A percentile compares a stretch with the other conserved stretches of the same genome.
Evolutionary conservation across 2,113 vertebrate genomes (phyloP).

Genomic region (Amblyopsis rosae): DNA sequence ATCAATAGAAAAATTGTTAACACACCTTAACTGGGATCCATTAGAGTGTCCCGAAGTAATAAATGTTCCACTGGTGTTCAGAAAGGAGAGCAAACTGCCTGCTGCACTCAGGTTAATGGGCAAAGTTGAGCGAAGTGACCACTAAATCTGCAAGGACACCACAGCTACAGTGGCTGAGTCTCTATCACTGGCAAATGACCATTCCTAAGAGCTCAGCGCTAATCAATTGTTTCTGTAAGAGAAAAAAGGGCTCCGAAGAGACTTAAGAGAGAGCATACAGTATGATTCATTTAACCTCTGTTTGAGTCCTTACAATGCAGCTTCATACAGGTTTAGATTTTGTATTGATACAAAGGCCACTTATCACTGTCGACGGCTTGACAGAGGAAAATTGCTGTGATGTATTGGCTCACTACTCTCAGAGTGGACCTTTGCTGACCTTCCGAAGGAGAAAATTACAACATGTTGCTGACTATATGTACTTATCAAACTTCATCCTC

Average conservation of each 20-base stretch:
- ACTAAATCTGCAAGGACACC: slow-evolving; percentile 81
- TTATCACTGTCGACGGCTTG: slow-evolving; percentile 33
- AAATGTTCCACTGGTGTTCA: slow-evolving; percentile 82
- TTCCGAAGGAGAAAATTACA: not conserved
- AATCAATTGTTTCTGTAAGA: slow-evolving; percentile 46
- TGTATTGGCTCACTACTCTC: slow-evolving; percentile 42
- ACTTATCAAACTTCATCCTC: slow-evolving; percentile 3
- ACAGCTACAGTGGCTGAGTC: slow-evolving; percentile 55
- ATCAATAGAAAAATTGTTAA: slow-evolving; percentile 99
- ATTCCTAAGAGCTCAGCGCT: slow-evolving; percentile 48
- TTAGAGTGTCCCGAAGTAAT: slow-evolving; percentile 92
- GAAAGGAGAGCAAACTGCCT: slow-evolving; percentile 66
- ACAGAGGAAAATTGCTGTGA: slow-evolving; percentile 37
- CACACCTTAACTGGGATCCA: slow-evolving; percentile 97
- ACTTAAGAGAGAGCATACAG: slow-evolving; percentile 9
- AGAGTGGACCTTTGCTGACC: not conserved
- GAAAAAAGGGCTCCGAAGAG: slow-evolving; percentile 27
- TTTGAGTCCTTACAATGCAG: slow-evolving; percentile 18
- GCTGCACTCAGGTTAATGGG: slow-evolving; percentile 82
- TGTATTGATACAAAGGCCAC: slow-evolving; percentile 27
- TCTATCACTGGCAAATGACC: slow-evolving; percentile 51
- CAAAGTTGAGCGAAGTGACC: slow-evolving; percentile 81
- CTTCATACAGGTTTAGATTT: slow-evolving; percentile 15
- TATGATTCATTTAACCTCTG: slow-evolving; percentile 37
- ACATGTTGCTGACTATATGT: slow-evolving; percentile 3